A percentile compares a stretch with the other conserved stretches of the same genome.
These are phyloP conservation scores for Montipora capitata DNA, from an alignment of 92 coral and sea anemone species.

Conservation along the genomic window DNA sequence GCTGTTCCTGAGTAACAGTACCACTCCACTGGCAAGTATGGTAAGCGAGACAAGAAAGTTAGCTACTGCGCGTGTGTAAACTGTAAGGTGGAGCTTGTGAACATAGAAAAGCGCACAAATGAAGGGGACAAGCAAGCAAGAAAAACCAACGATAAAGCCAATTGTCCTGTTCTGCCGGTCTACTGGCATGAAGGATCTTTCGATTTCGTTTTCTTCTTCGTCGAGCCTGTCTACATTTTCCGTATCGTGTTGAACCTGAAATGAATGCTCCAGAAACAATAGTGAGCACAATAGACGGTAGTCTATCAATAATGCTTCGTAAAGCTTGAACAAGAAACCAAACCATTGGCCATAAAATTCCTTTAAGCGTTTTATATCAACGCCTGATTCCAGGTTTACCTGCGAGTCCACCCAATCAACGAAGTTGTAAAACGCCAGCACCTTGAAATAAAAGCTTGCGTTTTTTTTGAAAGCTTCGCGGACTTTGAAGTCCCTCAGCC, in stretches of 20 bases:
- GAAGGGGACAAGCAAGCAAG: conserved; percentile 65
- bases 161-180: conserved; percentile 45
- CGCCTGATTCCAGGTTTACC: conserved; percentile 52
- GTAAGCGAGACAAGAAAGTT: conserved; percentile 35
- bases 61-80: conserved; percentile 33
- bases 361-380: conserved; percentile 31
- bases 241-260: conserved; percentile 46
- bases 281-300: conserved; percentile 72
- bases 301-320: conserved; percentile 74
- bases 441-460: conserved; percentile 24
- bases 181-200: neutral
- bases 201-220: neutral
- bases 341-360: conserved; percentile 57
- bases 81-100: conserved; percentile 31
- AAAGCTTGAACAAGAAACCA: conserved; percentile 36
- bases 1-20: conserved; percentile 59
- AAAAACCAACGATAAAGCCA: conserved; percentile 64
- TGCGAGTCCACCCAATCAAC: conserved; percentile 78
- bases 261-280: conserved; percentile 78
- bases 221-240: neutral
- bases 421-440: conserved; percentile 84
- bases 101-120: conserved; percentile 50
- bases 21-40: conserved; percentile 42
- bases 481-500: no score
- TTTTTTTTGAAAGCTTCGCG: conserved; percentile 43